Base-by-base conservation (phyloP, 2,797 vertebrate genomes). In the Threskiornis aethiopicus region DNA sequence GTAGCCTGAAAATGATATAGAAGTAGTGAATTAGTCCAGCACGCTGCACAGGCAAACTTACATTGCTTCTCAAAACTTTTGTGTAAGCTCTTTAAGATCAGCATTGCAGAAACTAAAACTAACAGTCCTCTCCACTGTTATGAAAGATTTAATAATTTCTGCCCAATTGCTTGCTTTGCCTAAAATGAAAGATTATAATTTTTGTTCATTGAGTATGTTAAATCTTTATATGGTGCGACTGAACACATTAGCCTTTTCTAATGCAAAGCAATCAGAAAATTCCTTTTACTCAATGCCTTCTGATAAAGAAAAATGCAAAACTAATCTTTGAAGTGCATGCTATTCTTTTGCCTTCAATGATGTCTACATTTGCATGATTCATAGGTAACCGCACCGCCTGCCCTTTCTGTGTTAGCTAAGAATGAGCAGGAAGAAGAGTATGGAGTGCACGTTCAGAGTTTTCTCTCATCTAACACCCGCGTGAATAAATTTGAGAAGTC, bases 381-480 rank as follows among this genome's bases (percentile, higher is more conserved):
- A 0, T 24, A 42, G 33, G 54, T 57, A 26, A 18, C 35, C 1
- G 3, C 47, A 2, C 22, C 5, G 1, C 35, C 14, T 61, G 39
- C 28, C 13, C n/a, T 57, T 59, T 26, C n/a, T 12, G 0, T 24
- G 41, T 25, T 21, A 47, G n/a, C n/a, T 51, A 22, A 13, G 44
- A 42, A 33, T 8, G 9, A 46, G 14, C 35, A 65, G 78, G 41
- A 85, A 16, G 33, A 47, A 4, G 5, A 35, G 39, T 2, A 1
- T 5, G 59, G 33, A 19, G 41, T 1, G 28, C 42, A 8, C 0
- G 5, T 22, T 35, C 3, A 3, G 37, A 16, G 16, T 35, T 20
- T 51, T 9, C 41, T 73, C 20, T 52, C 13, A 3, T 2, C 19
- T 31, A 65, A 12, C 41, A 15, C n/a, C 28, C 49, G 10, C 59